Base-by-base conservation (phyloP, 1,140 invertebrate species). In the Drosophila elegans region DNA sequence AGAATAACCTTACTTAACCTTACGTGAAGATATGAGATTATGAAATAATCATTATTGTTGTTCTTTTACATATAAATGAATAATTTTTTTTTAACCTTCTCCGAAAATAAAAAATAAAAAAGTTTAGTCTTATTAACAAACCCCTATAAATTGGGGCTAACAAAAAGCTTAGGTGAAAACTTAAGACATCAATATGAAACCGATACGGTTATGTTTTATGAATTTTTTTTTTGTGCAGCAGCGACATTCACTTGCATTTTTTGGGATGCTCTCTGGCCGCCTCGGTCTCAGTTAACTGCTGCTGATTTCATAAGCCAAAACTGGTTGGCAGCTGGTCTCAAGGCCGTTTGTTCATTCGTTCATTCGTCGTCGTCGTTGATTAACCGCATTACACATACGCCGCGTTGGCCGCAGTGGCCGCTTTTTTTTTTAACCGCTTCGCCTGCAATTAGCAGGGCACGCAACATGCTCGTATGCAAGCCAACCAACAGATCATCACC, bases 341-440 rank as follows among this genome's bases (percentile, higher is more conserved):
- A 86, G 83, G 83, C 83, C 83, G 82, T 84, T 83, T 55, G 57
- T 61, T 72, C 63, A 36, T 55, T 61, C 63, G 45, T 13, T 53
- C 36, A 21, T 55, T 42, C 49, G 41, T 38, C 49, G 53, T 21
- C 53, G 46, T 78, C 64, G 81, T 80, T 85, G 81, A 84, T 84
- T 76, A 84, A 80, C 80, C 80, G 75, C 83, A 86, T 88, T 86
- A 88, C 83, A 79, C 83, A 86, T 86, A 83, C 83, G 83, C 68
- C 76, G 72, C 79, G 61, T 83, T 79, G 75, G 81, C 63, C 81
- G 75, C 71, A 34, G 61, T 46, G 49, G 42, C 53, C 45, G 74
- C 53, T 72, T 55, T 42, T 72, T 72, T 55, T 42, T 72, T 55
- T 42, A 39, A 61, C 61, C 59, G 67, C 53, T 67, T 66, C 77